Evolutionary conservation across 2,888 invertebrate species (phyloP).

Genomic region (Xylota segnis): DNA sequence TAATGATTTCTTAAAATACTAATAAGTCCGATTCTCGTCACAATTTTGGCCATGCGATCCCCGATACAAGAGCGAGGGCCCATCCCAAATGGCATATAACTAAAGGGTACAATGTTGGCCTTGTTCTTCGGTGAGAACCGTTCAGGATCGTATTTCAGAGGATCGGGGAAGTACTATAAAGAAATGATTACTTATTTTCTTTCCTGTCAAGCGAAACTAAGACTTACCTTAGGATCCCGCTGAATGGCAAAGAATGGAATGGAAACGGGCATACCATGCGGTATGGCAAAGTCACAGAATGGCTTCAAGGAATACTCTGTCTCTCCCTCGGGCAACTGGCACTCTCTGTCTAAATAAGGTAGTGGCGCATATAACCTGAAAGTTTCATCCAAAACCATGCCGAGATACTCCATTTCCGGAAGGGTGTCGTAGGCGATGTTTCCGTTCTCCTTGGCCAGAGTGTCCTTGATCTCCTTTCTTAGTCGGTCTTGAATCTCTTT

Average conservation of each 20-base stretch:
- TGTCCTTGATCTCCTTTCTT: conserved; percentile 83
- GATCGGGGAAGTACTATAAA: conserved; percentile 85
- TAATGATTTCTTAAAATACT: conserved; percentile 77
- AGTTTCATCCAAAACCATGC: conserved; percentile 83
- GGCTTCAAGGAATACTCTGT: conserved; percentile 81
- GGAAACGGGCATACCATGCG: conserved; percentile 81
- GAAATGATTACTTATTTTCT: neutral
- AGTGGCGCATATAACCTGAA: conserved; percentile 83
- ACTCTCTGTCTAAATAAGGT: conserved; percentile 82
- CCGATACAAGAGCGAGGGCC: conserved; percentile 88
- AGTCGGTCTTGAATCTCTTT: conserved; percentile 83
- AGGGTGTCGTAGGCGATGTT: conserved; percentile 84
- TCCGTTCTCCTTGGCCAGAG: conserved; percentile 81
- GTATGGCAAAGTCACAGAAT: conserved; percentile 79
- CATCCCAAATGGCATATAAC: conserved; percentile 86
- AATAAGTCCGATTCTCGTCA: conserved; percentile 74
- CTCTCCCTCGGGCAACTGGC: conserved; percentile 78
- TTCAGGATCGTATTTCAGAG: conserved; percentile 86
- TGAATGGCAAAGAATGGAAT: conserved; percentile 82
- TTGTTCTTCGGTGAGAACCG: conserved; percentile 87
- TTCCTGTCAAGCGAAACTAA: neutral
- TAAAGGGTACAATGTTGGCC: conserved; percentile 84
- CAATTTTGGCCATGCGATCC: conserved; percentile 34
- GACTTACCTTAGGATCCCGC: conserved; percentile 81
- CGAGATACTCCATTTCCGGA: conserved; percentile 83